Evolutionary conservation across 2,888 invertebrate genomes (phyloP), one percentile per base, ranked within the genome.

Genomic region (Galerucella nymphaeae): DNA sequence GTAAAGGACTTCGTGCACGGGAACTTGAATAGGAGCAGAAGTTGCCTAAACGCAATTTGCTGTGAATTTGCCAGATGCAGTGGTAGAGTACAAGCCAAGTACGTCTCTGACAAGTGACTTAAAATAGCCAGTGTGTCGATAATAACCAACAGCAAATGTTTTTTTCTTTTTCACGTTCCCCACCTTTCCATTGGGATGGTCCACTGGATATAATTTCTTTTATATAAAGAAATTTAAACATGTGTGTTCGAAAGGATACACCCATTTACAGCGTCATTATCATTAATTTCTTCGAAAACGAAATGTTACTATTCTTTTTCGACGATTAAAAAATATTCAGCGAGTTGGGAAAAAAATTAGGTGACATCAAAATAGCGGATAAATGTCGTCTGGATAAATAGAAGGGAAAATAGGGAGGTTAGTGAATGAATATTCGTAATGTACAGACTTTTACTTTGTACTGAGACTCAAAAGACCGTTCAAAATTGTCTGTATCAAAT

Each of bases 191-290:
- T 20, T 13, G 30, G 38, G 16, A 65, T 23, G 5, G 53, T 65
- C 53, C 23, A 53, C 23, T 8, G 64, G 14, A 18, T 65, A 53
- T 65, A 65, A 65, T 65, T 65, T 65, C 20, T 11, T 18, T 45
- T 13, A 48, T 64, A 48, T 45, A 64, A 48, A 64, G 20, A 64
- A 64, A 64, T 45, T 23, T 50, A 30, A 38, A 38, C 53, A 65
- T 30, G 55, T 65, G 53, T 65, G 53, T n/a, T 48, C n/a, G 30
- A 30, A 13, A 50, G 23, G 20, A 64, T 38, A 38, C n/a, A 38
- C 38, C 38, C 9, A 59, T 38, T n/a, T 59, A 59, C 14, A 38
- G 11, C 38, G 30, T 59, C 30, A 59, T 38, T 59, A 59, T 55
- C 5, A 16, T 59, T 30, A 38, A 23, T 14, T 23, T n/a, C 8